These are phyloP conservation scores for Emydoidea blandingii DNA, from an alignment of 2,797 vertebrate genomes.

Conservation along the genomic window DNA sequence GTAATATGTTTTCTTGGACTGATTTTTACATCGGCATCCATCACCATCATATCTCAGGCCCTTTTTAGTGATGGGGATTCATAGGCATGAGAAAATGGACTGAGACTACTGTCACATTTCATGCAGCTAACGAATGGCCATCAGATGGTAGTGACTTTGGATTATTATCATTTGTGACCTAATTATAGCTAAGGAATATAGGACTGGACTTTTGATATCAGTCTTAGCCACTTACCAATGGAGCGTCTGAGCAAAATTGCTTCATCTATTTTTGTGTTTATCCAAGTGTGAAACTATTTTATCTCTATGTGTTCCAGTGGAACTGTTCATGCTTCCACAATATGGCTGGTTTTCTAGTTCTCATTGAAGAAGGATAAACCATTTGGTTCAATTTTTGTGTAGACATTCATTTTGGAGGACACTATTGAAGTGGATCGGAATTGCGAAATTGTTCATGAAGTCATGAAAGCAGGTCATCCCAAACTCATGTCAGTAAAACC, in stretches of 20 bases:
- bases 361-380: background rate
- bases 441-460: background rate
- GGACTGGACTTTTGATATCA: background rate
- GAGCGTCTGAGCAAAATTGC: background rate
- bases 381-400: background rate
- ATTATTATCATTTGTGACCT: background rate
- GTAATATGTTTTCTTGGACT: background rate
- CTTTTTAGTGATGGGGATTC: background rate
- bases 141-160: background rate
- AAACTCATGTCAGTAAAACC: background rate
- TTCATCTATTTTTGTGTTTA: background rate
- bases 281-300: background rate
- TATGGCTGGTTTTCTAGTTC: background rate
- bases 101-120: background rate
- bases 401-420: background rate
- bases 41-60: background rate
- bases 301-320: background rate
- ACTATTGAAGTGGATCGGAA: background rate
- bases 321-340: background rate
- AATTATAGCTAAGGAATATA: background rate
- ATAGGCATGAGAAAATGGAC: background rate
- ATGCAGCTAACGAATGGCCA: background rate
- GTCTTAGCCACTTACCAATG: background rate
- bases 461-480: background rate
- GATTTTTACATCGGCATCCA: accelerated